Conservation (phyloP, 2,888 invertebrate genomes). For the Oxyscelio sp. region DNA sequence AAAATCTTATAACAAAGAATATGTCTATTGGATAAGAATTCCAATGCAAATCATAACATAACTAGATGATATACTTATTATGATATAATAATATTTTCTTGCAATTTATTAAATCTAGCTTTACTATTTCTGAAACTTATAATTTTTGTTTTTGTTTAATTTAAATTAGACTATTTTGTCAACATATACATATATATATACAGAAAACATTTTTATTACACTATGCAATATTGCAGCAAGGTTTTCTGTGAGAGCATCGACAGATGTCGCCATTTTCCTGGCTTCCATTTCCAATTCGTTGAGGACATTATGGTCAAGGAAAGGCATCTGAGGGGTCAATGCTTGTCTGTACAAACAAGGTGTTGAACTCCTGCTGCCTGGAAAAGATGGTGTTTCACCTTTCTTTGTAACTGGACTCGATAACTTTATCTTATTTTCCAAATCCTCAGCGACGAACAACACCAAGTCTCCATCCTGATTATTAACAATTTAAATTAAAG, state of each 20-base stretch:
- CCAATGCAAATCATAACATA: too few species aligned
- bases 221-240: constrained; percentile 95
- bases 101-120: too few species aligned
- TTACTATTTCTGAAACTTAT: too few species aligned
- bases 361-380: constrained; percentile 91
- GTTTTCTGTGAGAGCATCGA: constrained; percentile 97
- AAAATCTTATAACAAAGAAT: too few species aligned
- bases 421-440: constrained; percentile 94
- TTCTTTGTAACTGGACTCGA: constrained; percentile 94
- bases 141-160: too few species aligned
- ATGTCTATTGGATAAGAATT: too few species aligned
- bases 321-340: constrained; percentile 92
- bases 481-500: not conserved
- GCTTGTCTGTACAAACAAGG: constrained; percentile 92
- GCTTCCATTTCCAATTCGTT: constrained; percentile 97
- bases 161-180: too few species aligned
- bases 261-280: constrained; percentile 95
- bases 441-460: constrained; percentile 97
- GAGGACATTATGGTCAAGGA: constrained; percentile 94
- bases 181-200: too few species aligned
- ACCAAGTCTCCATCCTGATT: constrained; percentile 94
- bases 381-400: constrained; percentile 89
- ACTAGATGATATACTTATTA: too few species aligned
- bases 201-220: constrained; percentile 89
- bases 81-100: too few species aligned